phyloP scores from a whole-genome alignment of 2,797 vertebrate species.

The Parauchenoglanis punctatus region DNA sequence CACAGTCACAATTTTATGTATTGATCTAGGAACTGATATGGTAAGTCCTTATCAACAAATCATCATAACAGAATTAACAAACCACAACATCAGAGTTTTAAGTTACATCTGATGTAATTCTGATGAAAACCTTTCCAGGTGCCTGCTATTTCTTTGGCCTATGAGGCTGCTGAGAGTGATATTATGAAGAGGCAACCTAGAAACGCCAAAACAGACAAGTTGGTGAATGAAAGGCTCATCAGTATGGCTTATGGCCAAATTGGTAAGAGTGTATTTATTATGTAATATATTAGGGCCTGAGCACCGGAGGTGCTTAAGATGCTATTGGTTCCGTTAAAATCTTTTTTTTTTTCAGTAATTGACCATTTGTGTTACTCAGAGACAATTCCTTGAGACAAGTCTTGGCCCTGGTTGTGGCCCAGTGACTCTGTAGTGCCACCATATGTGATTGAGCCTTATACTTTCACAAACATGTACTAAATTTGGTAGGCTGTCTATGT shows the following conservation, averaged over 20 bases:
- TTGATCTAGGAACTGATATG: constrained; percentile 98
- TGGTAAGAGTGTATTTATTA: constrained; percentile 72
- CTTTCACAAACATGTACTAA: no score
- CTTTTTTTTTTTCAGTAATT: no score
- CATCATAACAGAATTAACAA: background rate
- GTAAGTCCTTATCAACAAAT: constrained; percentile 63
- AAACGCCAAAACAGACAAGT: constrained; percentile 92
- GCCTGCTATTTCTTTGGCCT: constrained; percentile 95
- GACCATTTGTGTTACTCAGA: no score
- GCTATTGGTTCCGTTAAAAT: no score
- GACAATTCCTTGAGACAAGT: no score
- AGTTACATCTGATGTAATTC: background rate
- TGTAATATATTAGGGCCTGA: no score
- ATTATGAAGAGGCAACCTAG: constrained; percentile 98
- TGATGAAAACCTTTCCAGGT: constrained; percentile 73
- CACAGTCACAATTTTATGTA: constrained; percentile 95
- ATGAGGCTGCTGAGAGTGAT: constrained; percentile 95
- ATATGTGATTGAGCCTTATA: no score
- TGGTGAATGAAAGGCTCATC: constrained; percentile 78
- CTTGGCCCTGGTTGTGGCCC: no score
- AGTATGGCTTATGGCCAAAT: constrained; percentile 94
- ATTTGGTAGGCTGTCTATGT: no score
- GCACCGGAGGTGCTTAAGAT: no score
- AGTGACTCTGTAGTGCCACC: no score
- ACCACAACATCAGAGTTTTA: background rate